Conservation (phyloP, 2,888 invertebrate genomes). For the Vanessa cardui region DNA sequence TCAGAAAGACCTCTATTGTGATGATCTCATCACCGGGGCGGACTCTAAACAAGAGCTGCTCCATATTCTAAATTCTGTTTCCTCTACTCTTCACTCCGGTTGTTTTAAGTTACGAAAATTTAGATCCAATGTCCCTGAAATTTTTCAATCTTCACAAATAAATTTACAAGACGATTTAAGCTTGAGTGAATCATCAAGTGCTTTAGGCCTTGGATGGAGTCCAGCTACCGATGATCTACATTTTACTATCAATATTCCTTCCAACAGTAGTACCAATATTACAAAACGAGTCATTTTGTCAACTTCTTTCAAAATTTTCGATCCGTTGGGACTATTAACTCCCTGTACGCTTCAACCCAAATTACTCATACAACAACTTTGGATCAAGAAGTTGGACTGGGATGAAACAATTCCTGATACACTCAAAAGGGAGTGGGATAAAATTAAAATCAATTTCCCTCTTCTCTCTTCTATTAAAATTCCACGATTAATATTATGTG, state of each 20-base stretch:
- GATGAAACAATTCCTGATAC: too few species aligned
- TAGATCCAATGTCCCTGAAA: conserved; percentile 22
- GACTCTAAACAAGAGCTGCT: background rate
- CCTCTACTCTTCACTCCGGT: conserved; percentile 11
- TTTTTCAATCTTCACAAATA: conserved; percentile 2
- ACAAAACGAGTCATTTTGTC: background rate
- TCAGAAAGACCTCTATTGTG: conserved; percentile 5
- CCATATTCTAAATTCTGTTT: background rate
- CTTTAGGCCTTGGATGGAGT: too few species aligned
- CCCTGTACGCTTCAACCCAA: background rate
- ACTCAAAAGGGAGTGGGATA: too few species aligned
- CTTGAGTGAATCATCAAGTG: too few species aligned
- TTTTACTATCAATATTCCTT: background rate
- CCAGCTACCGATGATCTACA: background rate
- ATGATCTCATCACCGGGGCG: conserved; percentile 10
- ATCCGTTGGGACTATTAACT: background rate
- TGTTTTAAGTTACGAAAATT: conserved; percentile 22
- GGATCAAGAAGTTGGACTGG: too few species aligned
- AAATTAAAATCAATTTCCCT: too few species aligned
- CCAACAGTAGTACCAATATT: background rate
- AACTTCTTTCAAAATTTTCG: conserved; percentile 1
- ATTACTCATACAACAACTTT: background rate
- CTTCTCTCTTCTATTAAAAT: too few species aligned
- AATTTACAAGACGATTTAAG: too few species aligned
- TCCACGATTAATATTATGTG: background rate